These are phyloP conservation scores for Artemia sinica DNA, from an alignment of 2,888 invertebrate species.

Conservation along the genomic window DNA sequence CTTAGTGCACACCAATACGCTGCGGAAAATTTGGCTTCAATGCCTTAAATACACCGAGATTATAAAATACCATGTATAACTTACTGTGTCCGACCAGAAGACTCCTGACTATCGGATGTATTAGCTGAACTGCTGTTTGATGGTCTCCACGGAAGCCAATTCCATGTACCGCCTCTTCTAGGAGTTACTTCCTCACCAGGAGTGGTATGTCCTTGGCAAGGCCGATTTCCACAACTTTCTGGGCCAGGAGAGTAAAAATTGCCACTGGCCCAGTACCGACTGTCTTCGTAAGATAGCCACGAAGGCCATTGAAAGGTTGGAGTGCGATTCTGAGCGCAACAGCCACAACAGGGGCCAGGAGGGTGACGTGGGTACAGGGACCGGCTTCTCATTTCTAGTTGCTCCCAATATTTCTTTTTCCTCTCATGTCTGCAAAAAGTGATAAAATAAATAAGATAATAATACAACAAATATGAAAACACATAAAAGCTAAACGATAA, in stretches of 20 bases:
- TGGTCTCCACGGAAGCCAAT: constrained; percentile 23
- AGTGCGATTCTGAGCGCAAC: constrained; percentile 51
- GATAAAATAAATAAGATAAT: too few relatives aligned
- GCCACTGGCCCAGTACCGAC: constrained; percentile 21
- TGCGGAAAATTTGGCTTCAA: too few relatives aligned
- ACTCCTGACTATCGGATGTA: not conserved
- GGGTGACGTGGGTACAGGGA: constrained; percentile 48
- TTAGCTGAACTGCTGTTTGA: constrained; percentile 11
- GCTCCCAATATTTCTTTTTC: constrained; percentile 89
- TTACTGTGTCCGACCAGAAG: not conserved
- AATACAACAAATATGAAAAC: too few relatives aligned
- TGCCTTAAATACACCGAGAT: too few relatives aligned
- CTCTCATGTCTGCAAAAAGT: constrained; percentile 54
- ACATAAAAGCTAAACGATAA: too few relatives aligned
- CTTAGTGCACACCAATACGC: too few relatives aligned
- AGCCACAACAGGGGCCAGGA: constrained; percentile 40
- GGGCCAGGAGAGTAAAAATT: constrained; percentile 22
- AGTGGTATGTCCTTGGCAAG: not conserved
- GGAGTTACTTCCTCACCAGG: not conserved
- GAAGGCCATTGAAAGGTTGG: constrained; percentile 27
- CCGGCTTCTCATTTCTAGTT: constrained; percentile 62
- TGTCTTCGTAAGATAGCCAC: constrained; percentile 11
- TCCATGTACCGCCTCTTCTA: constrained; percentile 17
- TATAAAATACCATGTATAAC: not conserved
- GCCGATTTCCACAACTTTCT: not conserved